Evolutionary conservation across 2,113 vertebrate genomes (phyloP), one percentile per base, ranked within the genome.

Genomic region (Gavia stellata): DNA sequence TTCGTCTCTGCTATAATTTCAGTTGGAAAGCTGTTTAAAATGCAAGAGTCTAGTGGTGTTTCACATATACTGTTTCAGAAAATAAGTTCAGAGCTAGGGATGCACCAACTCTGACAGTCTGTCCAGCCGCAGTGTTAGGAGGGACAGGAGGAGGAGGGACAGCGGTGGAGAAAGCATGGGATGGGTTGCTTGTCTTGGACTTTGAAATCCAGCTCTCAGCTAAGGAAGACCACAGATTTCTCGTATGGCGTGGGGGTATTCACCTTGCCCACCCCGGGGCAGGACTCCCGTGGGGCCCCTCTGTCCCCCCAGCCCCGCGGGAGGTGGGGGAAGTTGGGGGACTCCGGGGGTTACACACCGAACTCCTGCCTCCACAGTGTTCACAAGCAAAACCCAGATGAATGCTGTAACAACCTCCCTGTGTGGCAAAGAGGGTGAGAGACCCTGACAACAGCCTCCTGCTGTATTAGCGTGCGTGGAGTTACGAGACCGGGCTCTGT

Each of bases 161-260:
- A 67, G 21, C 2, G 5, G 6, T 8, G 25, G 34, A 53, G 72
- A 61, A 47, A 73, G 23, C 18, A 52, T 12, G 7, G 52, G 74
- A 40, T 2, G 3, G 21, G 14, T 29, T 49, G 45, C 56, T 45
- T 36, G 5, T 36, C 59, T 59, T 13, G 38, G 42, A 47, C 23
- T 68, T 63, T 21, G 31, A 75, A 90, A 86, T 61, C 40, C 47
- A 52, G 12, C n/a, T 71, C 19, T 79, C 49, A 29, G 7, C 26
- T 45, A 26, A 36, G 61, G 72, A 44, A n/a, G 23, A 24, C 16
- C 18, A 17, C 47, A 52, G 55, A 45, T 62, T n/a, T 55, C 61
- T 71, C 33, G 6, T 7, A 17, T 1, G 12, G 10, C 0, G 0
- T 34, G 19, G 10, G 28, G 15, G 3, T 61, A 44, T 13, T 23